Conservation (phyloP, 2,797 vertebrate species). For the Spea hammondii region DNA sequence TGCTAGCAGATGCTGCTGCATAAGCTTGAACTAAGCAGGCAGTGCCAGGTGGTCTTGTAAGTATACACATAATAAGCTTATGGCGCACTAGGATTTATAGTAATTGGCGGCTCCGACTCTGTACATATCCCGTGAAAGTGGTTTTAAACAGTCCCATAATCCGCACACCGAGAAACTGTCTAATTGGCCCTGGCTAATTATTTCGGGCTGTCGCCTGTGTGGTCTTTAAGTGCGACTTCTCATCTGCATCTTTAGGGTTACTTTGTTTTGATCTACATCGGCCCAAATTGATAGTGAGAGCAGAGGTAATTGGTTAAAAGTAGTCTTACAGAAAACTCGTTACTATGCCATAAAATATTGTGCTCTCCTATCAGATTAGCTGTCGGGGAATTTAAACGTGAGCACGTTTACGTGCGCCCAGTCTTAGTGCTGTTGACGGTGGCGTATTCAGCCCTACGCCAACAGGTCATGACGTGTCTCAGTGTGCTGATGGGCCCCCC, state of each 20-base stretch:
- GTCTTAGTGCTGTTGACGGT: too few relatives aligned
- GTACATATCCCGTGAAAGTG: constrained; percentile 5
- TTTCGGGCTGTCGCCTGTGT: background rate
- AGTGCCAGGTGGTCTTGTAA: constrained; percentile 44
- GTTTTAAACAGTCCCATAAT: constrained; percentile 19
- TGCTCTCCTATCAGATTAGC: too few relatives aligned
- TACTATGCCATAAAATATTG: too few relatives aligned
- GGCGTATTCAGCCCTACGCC: too few relatives aligned
- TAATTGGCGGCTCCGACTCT: constrained; percentile 16
- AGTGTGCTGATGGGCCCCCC: too few relatives aligned
- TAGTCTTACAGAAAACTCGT: too few relatives aligned
- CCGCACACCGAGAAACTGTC: background rate
- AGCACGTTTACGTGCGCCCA: too few relatives aligned
- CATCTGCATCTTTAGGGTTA: background rate
- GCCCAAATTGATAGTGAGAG: too few relatives aligned
- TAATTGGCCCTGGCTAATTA: background rate
- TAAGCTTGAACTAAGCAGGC: constrained; percentile 42
- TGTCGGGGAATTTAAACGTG: too few relatives aligned
- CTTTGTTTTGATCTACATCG: too few relatives aligned
- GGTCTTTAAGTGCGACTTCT: background rate
- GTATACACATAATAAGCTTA: constrained; percentile 46
- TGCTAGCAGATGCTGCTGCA: constrained; percentile 44
- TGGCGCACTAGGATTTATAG: constrained; percentile 26
- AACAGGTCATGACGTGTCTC: too few relatives aligned
- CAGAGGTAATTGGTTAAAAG: too few relatives aligned